These are phyloP conservation scores for Seriola quinqueradiata DNA, from an alignment of 2,113 vertebrate genomes.

Conservation along the genomic window DNA sequence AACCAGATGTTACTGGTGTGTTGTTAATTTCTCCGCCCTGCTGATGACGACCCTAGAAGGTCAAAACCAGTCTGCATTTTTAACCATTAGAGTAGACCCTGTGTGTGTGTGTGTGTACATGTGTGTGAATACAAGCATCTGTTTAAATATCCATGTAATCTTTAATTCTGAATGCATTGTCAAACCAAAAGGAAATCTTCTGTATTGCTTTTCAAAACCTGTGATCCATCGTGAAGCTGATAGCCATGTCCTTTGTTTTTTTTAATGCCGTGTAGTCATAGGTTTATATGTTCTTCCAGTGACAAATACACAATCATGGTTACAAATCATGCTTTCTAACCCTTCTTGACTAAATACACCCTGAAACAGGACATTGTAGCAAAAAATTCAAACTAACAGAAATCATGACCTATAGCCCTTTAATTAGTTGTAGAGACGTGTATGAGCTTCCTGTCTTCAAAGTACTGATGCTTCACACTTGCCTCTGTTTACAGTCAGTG, in stretches of 20 bases:
- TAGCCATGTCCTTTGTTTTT: too few relatives aligned
- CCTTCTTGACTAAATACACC: too few relatives aligned
- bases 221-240: too few relatives aligned
- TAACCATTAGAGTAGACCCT: background rate
- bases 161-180: background rate
- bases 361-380: too few relatives aligned
- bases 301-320: too few relatives aligned
- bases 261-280: too few relatives aligned
- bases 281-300: too few relatives aligned
- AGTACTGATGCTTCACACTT: background rate
- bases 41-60: too few relatives aligned
- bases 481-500: background rate
- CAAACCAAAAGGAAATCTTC: background rate
- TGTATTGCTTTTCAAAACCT: background rate
- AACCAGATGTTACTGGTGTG: background rate
- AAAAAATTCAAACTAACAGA: background rate
- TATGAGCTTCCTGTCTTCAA: background rate
- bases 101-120: too few relatives aligned
- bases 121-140: slow-evolving; percentile 1
- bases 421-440: background rate
- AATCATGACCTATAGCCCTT: background rate
- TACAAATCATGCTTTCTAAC: too few relatives aligned
- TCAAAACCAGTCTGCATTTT: background rate
- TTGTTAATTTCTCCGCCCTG: background rate
- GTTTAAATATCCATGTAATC: background rate